Conservation (phyloP, 1,140 invertebrate genomes). For the Micrasema longulum region DNA sequence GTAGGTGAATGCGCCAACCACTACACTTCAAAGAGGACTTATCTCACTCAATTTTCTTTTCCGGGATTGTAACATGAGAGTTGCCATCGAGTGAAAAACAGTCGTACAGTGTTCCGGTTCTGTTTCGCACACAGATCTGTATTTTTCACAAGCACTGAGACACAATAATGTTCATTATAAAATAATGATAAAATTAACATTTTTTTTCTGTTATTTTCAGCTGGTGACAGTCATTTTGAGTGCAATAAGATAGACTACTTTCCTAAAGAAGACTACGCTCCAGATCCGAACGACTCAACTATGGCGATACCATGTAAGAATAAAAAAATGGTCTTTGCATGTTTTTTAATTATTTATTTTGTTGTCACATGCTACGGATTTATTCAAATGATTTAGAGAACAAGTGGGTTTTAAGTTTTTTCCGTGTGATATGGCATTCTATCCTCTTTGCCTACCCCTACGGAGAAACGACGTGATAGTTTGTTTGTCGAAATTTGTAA, state of each 20-base stretch:
- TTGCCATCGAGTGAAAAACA: too few relatives aligned
- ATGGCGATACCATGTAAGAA: slow-evolving; percentile 90
- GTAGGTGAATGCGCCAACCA: too few relatives aligned
- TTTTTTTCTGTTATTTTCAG: slow-evolving; percentile 58
- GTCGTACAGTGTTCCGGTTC: neutral
- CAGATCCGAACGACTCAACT: slow-evolving; percentile 87
- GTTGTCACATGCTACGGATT: too few relatives aligned
- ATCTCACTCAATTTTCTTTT: neutral
- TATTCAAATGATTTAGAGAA: too few relatives aligned
- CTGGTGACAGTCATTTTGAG: slow-evolving; percentile 61
- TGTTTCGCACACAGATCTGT: neutral
- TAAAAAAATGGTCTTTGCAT: neutral
- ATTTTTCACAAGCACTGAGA: neutral
- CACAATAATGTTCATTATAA: neutral
- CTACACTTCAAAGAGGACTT: too few relatives aligned
- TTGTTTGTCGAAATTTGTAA: neutral
- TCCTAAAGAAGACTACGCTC: slow-evolving; percentile 83
- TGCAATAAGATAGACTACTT: slow-evolving; percentile 90
- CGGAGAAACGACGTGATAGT: too few relatives aligned
- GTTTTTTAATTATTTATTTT: neutral
- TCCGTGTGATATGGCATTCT: too few relatives aligned
- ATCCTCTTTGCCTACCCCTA: too few relatives aligned
- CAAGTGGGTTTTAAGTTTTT: too few relatives aligned
- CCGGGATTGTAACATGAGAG: neutral
- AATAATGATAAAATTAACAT: neutral